Evolutionary conservation across 2,888 invertebrate genomes (phyloP).

Genomic region (Agonopterix alstromeriana): DNA sequence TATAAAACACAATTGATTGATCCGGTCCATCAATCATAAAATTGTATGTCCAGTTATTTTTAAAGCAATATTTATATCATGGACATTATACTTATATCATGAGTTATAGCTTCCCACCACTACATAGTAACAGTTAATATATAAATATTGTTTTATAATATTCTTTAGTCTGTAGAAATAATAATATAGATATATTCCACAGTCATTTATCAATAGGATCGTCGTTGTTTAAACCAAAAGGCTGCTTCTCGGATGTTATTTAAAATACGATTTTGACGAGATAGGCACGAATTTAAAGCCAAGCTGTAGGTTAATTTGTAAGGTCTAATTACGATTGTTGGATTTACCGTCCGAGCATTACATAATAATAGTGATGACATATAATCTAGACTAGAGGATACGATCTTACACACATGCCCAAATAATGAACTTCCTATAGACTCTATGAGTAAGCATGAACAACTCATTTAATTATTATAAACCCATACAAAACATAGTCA

Average conservation of each 20-base stretch:
- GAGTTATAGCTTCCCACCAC: conserved; percentile 66
- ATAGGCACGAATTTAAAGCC: conserved; percentile 74
- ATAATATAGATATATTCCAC: conserved; percentile 69
- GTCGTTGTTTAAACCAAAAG: conserved; percentile 67
- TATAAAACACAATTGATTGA: conserved; percentile 45
- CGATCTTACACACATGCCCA: conserved; percentile 55
- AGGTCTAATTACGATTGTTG: conserved; percentile 68
- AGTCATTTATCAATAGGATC: conserved; percentile 65
- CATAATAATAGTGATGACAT: conserved; percentile 68
- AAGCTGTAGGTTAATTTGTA: conserved; percentile 72
- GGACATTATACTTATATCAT: conserved; percentile 48
- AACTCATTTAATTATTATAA: conserved; percentile 47
- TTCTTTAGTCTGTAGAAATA: conserved; percentile 58
- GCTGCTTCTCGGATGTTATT: conserved; percentile 73
- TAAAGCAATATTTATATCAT: conserved; percentile 70
- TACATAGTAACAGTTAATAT: conserved; percentile 59
- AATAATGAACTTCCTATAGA: conserved; percentile 46
- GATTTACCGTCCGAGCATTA: conserved; percentile 74
- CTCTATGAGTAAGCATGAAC: conserved; percentile 51
- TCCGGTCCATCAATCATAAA: conserved; percentile 22
- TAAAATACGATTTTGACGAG: conserved; percentile 65
- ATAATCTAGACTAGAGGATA: conserved; percentile 55
- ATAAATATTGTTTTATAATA: conserved; percentile 69
- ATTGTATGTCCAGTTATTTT: conserved; percentile 46
- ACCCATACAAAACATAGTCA: conserved; percentile 56